phyloP scores from a whole-genome alignment of 2,888 invertebrate species.

The Rhaphigaster nebulosa region DNA sequence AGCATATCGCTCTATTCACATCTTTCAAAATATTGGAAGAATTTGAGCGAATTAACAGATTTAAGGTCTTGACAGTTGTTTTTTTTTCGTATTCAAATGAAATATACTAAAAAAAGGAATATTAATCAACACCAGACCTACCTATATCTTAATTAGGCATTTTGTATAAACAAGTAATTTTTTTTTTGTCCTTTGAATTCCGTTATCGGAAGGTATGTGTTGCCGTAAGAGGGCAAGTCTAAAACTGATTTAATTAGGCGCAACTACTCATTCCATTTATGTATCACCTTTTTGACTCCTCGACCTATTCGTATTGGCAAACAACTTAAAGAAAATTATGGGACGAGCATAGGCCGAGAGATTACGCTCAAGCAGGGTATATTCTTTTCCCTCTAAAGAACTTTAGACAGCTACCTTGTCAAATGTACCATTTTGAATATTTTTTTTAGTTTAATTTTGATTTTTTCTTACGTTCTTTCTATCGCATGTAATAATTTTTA shows the following conservation, averaged over 20 bases:
- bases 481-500: too few relatives aligned
- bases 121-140: neutral
- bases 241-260: neutral
- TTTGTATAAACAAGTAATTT: constrained; percentile 6
- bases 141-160: neutral
- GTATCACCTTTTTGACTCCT: neutral
- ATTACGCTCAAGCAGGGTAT: too few relatives aligned
- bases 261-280: neutral
- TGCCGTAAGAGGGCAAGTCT: neutral
- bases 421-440: too few relatives aligned
- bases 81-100: neutral
- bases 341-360: too few relatives aligned
- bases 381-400: too few relatives aligned
- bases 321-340: too few relatives aligned
- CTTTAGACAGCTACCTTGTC: too few relatives aligned
- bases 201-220: neutral
- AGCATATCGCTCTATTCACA: neutral
- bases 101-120: neutral
- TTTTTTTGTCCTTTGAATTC: neutral
- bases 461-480: too few relatives aligned
- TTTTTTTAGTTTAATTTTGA: too few relatives aligned
- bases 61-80: neutral
- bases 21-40: neutral
- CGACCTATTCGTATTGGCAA: too few relatives aligned
- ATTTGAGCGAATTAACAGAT: neutral